Evolutionary conservation across 1,140 invertebrate genomes (phyloP), one percentile per base, ranked within the genome.

Genomic region (Cydia splendana): DNA sequence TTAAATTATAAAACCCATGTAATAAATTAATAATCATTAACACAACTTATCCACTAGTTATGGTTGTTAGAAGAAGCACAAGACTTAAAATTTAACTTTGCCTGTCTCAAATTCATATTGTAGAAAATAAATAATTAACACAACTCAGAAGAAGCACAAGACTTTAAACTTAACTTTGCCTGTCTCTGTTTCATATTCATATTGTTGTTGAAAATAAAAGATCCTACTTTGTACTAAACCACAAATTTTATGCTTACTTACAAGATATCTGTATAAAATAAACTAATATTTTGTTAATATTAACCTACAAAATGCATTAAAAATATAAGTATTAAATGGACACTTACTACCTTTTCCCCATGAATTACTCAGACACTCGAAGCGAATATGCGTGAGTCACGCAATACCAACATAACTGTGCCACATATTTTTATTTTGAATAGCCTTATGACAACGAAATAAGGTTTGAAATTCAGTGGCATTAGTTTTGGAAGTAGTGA

Each of bases 311-410:
- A 62, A 62, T 20, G 53, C 5, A 9, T 6, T 20, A 62, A 20
- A 20, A 10, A 5, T 20, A n/a, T 20, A 24, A 62, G 53, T 6
- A 62, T 62, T 18, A 62, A 20, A 62, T 6, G 9, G 7, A 12
- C 51, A 20, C 53, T 62, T 62, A 9, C 18, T 7, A 62, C 53
- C 53, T 62, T 62, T 20, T 62, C 10, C 53, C n/a, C 5, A 10
- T 6, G 18, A n/a, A 62, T 7, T 20, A n/a, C 9, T 62, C 18
- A 24, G 53, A 71, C 24, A 38, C 67, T 71, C 30, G 34, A 71
- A 38, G 30, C 67, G 12, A 67, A 67, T 67, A 38, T 62, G 28
- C 34, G 34, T 71, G 67, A 71, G 67, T 71, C 67, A 71, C 34
- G 67, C 67, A 38, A 71, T 71, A 10, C 67, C 28, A 71, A 38